Percentiles rank a stretch among this genome's conserved stretches.
phyloP scores from a whole-genome alignment of 2,113 vertebrate genomes.

The Cercocebus atys region DNA sequence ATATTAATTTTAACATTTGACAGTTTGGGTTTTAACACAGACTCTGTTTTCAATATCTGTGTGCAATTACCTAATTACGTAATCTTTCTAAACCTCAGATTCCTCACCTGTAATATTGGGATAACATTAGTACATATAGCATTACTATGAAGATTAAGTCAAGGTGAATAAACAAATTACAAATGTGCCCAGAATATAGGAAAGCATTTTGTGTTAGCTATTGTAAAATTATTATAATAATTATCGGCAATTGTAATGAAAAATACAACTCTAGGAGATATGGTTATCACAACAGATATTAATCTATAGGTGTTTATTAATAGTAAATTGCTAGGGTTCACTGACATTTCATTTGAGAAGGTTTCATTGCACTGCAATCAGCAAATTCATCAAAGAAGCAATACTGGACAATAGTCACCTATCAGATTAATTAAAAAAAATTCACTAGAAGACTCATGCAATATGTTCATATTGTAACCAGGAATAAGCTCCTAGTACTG shows the following conservation, averaged over 20 bases:
- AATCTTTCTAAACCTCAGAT: not conserved
- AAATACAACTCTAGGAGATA: not conserved
- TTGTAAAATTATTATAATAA: not conserved
- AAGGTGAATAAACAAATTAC: not conserved
- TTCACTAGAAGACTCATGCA: not conserved
- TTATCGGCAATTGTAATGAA: not conserved
- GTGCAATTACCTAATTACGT: not conserved
- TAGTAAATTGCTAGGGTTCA: not conserved
- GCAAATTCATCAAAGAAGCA: not conserved
- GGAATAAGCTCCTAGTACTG: not conserved
- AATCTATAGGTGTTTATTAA: not conserved
- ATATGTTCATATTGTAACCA: not conserved
- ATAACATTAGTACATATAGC: not conserved
- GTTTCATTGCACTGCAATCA: not conserved
- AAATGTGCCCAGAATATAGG: not conserved
- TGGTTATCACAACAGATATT: not conserved
- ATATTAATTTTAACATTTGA: not conserved
- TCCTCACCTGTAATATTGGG: not conserved
- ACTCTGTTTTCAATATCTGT: not conserved
- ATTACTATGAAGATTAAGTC: not conserved
- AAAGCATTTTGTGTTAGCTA: not conserved
- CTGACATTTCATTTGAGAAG: slow-evolving; percentile 23
- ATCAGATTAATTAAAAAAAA: slow-evolving; percentile 1
- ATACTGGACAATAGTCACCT: not conserved
- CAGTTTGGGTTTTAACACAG: not conserved